A percentile compares a stretch with the other conserved stretches of the same genome.
phyloP scores from a whole-genome alignment of 1,140 invertebrate genomes.

The Formica exsecta region DNA sequence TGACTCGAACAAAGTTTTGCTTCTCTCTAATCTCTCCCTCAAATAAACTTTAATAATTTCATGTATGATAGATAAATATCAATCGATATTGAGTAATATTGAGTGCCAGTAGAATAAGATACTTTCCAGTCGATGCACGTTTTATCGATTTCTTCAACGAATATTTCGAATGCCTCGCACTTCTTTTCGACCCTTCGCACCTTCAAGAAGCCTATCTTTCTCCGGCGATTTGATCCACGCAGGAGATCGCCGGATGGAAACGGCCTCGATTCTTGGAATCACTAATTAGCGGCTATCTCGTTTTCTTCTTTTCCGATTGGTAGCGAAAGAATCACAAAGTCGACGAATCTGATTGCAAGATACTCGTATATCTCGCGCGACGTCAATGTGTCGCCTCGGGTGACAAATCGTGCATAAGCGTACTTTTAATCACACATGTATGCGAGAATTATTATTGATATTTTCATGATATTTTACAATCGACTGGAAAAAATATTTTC shows the following conservation, averaged over 20 bases:
- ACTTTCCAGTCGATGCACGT: slow-evolving; percentile 38
- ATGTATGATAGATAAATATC: not conserved
- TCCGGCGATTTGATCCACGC: slow-evolving; percentile 66
- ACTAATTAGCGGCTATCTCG: slow-evolving; percentile 74
- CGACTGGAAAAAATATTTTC: not conserved
- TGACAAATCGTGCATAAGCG: slow-evolving; percentile 51
- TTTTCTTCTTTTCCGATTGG: slow-evolving; percentile 73
- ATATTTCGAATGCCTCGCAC: slow-evolving; percentile 71
- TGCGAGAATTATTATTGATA: not conserved
- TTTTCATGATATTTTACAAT: not conserved
- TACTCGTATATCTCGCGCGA: slow-evolving; percentile 7
- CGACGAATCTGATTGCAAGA: slow-evolving; percentile 63
- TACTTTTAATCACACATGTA: slow-evolving; percentile 19
- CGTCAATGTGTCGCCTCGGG: slow-evolving; percentile 38
- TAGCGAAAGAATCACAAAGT: slow-evolving; percentile 47
- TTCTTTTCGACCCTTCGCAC: slow-evolving; percentile 71
- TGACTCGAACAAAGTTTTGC: not conserved
- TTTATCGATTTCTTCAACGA: slow-evolving; percentile 76
- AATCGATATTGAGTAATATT: not conserved
- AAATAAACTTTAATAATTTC: not conserved
- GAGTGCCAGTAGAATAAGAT: slow-evolving; percentile 10
- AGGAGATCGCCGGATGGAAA: slow-evolving; percentile 64
- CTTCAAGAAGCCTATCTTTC: slow-evolving; percentile 65
- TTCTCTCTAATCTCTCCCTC: not conserved
- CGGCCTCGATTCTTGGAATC: slow-evolving; percentile 75